phyloP scores from a whole-genome alignment of 2,113 vertebrate genomes.

The Noctilio leporinus region DNA sequence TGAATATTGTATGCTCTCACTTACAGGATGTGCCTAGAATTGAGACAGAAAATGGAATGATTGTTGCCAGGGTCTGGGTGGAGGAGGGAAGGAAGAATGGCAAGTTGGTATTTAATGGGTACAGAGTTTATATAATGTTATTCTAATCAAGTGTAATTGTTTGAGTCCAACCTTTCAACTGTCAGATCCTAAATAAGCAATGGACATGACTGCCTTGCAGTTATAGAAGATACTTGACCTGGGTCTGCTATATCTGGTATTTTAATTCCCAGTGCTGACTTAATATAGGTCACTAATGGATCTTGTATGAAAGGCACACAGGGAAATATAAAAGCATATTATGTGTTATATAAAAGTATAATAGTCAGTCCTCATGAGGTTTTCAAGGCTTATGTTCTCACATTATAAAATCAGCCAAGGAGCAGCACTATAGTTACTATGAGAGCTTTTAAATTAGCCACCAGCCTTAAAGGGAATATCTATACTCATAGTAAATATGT shows the following conservation, averaged over 20 bases:
- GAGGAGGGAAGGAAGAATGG: not conserved
- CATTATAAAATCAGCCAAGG: not conserved
- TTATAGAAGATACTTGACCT: not conserved
- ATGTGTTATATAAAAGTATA: not conserved
- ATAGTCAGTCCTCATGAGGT: not conserved
- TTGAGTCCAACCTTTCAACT: not conserved
- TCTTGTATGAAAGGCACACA: not conserved
- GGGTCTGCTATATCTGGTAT: not conserved
- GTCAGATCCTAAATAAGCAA: not conserved
- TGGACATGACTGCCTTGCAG: not conserved
- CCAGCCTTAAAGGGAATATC: not conserved
- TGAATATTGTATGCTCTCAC: not conserved
- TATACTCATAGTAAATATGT: not conserved
- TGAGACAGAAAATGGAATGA: not conserved
- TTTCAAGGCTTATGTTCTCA: not conserved
- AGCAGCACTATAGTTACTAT: not conserved
- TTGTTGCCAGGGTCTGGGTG: not conserved
- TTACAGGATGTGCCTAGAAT: not conserved
- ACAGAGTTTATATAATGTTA: not conserved
- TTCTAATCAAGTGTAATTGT: not conserved
- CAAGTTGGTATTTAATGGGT: not conserved
- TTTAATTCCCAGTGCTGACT: not conserved
- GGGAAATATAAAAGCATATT: not conserved
- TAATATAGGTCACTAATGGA: not conserved
- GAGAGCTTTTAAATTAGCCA: not conserved